Base-by-base conservation (phyloP, 2,888 invertebrate species). In the Cantharis rustica region DNA sequence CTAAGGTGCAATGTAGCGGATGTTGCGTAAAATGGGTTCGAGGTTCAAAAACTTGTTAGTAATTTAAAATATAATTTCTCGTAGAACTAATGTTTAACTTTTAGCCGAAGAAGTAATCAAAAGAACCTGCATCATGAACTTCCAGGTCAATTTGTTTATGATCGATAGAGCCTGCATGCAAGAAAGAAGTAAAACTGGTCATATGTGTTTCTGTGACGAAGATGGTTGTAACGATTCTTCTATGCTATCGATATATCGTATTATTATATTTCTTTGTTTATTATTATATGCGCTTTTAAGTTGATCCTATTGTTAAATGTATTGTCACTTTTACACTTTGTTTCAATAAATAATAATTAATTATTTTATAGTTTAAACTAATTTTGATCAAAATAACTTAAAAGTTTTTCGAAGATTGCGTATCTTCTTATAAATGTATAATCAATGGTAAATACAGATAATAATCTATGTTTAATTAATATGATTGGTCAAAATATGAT, bases 151-250 rank as follows among this genome's bases (percentile, higher is more conserved):
- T 90, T 92, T 97, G 86, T 97, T 97, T 92, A 97, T 97, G 96
- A 97, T 97, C 89, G 97, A 97, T 90, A 97, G 97, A 92, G 97
- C 97, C 91, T 97, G 97, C 94, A 97, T 97, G 97, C 95, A 96
- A 94, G 97, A 97, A 95, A 96, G 96, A 93, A 96, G 96, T 92
- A 96, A 96, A 91, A 96, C 94, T 88, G 97, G 97, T 90, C 96
- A 96, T 93, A 97, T 97, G 97, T 97, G 97, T 92, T 97, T 97
- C 93, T 97, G 97, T 92, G 97, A 97, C 92, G 96, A 96, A 91
- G 96, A 97, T 91, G 95, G 95, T 94, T 97, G 97, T 92, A 97
- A 97, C 90, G 89, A 88, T n/a, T 47, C 47, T 47, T 47, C 47
- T 9, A 47, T 47, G 7, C 9, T n/a, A 47, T n/a, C 47, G n/a